Percentiles rank a stretch among this genome's conserved stretches.
phyloP scores from a whole-genome alignment of 2,888 invertebrate species.

The Erebia aethiops region DNA sequence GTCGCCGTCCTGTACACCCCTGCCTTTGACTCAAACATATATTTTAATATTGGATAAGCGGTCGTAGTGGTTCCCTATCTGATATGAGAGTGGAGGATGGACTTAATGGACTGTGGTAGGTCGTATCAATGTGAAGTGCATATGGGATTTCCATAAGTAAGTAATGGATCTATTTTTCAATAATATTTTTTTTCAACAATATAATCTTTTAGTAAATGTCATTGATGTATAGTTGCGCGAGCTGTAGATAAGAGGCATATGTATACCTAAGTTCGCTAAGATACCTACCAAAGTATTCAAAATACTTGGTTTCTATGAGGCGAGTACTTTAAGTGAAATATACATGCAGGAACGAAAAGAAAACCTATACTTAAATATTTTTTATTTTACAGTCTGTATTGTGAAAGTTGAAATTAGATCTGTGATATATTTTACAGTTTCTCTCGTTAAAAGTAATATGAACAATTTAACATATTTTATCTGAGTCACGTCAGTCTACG shows the following conservation, averaged over 20 bases:
- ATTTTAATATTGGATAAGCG: not conserved
- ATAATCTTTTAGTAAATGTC: not conserved
- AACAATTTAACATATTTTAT: slow-evolving; percentile 31
- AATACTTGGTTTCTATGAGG: no score
- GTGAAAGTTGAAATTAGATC: not conserved
- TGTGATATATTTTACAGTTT: not conserved
- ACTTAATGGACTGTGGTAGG: no score
- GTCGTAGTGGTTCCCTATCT: no score
- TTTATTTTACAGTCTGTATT: not conserved
- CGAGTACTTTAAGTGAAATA: not conserved
- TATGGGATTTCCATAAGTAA: no score
- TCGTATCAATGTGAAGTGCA: no score
- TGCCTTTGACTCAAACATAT: not conserved
- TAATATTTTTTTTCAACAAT: not conserved
- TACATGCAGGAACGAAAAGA: not conserved
- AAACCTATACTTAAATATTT: not conserved
- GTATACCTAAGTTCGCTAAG: no score
- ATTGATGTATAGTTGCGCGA: no score
- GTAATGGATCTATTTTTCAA: no score
- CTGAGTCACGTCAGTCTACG: slow-evolving; percentile 49
- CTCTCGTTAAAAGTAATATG: slow-evolving; percentile 3
- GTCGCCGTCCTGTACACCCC: not conserved
- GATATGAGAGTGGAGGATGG: no score
- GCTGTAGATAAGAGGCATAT: no score
- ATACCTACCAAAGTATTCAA: no score